phyloP scores from a whole-genome alignment of 2,113 vertebrate genomes.

The Columbina picui region DNA sequence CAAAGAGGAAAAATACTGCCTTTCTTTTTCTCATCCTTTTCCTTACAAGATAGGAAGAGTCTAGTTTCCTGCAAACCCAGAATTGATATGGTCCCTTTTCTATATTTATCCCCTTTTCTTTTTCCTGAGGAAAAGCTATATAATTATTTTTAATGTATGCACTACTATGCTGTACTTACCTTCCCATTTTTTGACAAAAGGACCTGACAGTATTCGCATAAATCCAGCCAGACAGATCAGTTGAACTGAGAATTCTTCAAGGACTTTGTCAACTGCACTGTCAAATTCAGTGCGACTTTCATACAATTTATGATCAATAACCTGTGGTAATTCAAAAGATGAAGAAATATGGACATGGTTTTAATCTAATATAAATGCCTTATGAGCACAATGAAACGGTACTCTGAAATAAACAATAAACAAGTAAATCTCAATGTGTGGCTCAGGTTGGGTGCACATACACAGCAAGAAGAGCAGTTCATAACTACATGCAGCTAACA shows the following conservation, averaged over 20 bases:
- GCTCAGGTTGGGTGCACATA: neutral
- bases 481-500: neutral
- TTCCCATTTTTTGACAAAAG: conserved; percentile 93
- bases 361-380: neutral
- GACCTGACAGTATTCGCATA: conserved; percentile 93
- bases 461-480: neutral
- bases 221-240: conserved; percentile 95
- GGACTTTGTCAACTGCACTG: conserved; percentile 83
- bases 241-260: conserved; percentile 87
- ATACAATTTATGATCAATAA: conserved; percentile 90
- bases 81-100: neutral
- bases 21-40: neutral
- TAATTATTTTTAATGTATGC: neutral
- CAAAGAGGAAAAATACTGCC: neutral
- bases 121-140: neutral
- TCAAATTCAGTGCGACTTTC: conserved; percentile 89
- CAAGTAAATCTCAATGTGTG: neutral
- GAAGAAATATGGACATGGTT: fast-evolving
- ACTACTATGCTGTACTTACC: conserved; percentile 71
- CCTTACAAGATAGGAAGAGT: neutral
- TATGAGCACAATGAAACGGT: neutral
- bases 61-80: neutral
- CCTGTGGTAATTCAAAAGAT: conserved; percentile 71
- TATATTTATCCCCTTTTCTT: neutral
- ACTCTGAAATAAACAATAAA: neutral